Evolutionary conservation across 2,113 vertebrate species (phyloP).

Genomic region (Panthera uncia): DNA sequence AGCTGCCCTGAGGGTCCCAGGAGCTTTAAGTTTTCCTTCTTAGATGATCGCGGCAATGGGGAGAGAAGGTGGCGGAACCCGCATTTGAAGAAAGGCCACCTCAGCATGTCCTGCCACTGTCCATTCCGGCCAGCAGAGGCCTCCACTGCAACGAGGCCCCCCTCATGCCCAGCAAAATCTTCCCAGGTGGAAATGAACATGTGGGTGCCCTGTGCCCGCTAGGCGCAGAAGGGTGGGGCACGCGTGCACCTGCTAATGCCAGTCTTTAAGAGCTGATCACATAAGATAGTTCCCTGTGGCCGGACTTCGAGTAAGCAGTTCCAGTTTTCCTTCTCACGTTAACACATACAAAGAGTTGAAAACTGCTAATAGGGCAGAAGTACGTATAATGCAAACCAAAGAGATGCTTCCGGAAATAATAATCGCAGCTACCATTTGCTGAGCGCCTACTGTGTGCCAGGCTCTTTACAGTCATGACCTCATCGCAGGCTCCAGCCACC

Average conservation of each 20-base stretch:
- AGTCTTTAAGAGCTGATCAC: neutral
- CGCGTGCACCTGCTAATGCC: neutral
- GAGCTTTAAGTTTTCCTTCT: neutral
- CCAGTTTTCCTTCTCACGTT: neutral
- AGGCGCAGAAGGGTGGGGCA: neutral
- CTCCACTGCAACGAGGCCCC: neutral
- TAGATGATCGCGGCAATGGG: neutral
- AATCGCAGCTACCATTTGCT: neutral
- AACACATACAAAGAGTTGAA: neutral
- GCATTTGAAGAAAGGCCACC: neutral
- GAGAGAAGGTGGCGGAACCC: no score
- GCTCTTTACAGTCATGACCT: neutral
- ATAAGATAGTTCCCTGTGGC: neutral
- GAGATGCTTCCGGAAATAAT: neutral
- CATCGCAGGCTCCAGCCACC: neutral
- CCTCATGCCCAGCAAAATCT: neutral
- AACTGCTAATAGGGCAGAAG: neutral
- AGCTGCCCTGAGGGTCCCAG: neutral
- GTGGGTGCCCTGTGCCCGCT: neutral
- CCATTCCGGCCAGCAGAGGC: neutral
- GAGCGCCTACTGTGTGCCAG: neutral
- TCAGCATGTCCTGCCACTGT: neutral
- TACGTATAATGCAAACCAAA: neutral
- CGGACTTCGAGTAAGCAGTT: neutral
- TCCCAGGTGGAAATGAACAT: neutral